phyloP scores from a whole-genome alignment of 2,888 invertebrate species.

The Drosophila meridionalis region DNA sequence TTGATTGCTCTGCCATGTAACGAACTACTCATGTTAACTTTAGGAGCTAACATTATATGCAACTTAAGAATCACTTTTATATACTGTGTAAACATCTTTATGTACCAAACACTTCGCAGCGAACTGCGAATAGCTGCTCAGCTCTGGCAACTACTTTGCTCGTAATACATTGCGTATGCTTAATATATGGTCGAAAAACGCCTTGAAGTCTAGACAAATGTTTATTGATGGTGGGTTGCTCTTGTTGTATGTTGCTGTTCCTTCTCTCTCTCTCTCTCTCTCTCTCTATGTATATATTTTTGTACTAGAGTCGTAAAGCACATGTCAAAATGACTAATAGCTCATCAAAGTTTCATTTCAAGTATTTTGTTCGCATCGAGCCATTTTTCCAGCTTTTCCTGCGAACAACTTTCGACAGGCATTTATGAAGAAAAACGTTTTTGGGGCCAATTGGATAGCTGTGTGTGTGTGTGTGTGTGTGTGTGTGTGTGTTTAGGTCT shows the following conservation, averaged over 20 bases:
- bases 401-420: constrained; percentile 61
- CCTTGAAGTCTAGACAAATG: constrained; percentile 47
- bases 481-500: neutral
- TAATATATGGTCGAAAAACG: constrained; percentile 38
- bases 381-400: constrained; percentile 29
- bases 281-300: neutral
- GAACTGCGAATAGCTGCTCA: constrained; percentile 19
- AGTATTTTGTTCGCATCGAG: constrained; percentile 41
- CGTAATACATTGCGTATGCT: constrained; percentile 49
- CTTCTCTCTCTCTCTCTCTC: neutral
- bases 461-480: neutral
- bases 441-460: constrained; percentile 48
- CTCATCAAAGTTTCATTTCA: constrained; percentile 74
- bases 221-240: neutral
- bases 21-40: constrained; percentile 1
- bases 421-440: constrained; percentile 43
- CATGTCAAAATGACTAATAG: constrained; percentile 75
- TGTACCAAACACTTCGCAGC: neutral
- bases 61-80: constrained; percentile 6
- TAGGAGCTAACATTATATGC: neutral
- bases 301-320: constrained; percentile 40
- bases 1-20: neutral
- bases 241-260: neutral
- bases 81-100: constrained; percentile 4
- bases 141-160: constrained; percentile 8